Evolutionary conservation across 2,888 invertebrate genomes (phyloP).

Genomic region (Xiphydria camelus): DNA sequence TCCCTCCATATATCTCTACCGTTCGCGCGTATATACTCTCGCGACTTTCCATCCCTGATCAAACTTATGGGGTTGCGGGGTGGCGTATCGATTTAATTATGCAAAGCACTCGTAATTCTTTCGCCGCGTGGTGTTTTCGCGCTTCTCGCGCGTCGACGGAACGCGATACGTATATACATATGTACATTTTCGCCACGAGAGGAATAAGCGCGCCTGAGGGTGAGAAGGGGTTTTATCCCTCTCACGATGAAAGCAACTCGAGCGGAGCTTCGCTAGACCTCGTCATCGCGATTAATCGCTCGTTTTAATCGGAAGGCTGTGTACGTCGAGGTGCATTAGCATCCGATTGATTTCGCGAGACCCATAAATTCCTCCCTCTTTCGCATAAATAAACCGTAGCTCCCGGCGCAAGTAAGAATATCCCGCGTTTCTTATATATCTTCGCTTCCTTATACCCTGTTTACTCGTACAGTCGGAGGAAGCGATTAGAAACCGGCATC

Average conservation of each 20-base stretch:
- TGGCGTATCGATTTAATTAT: conserved; percentile 6
- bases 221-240: not conserved
- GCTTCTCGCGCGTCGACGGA: not conserved
- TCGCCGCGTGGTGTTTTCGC: too few species aligned
- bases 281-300: too few species aligned
- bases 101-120: too few species aligned
- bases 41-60: too few species aligned
- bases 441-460: too few species aligned
- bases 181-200: too few species aligned
- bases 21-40: too few species aligned
- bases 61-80: not conserved
- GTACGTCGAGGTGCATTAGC: conserved; percentile 28
- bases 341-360: conserved; percentile 30
- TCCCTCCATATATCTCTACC: too few species aligned
- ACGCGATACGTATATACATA: too few species aligned
- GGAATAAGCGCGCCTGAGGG: too few species aligned
- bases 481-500: conserved; percentile 36
- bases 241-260: conserved; percentile 10
- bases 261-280: too few species aligned
- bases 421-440: not conserved
- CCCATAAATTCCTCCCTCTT: conserved; percentile 26
- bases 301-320: conserved; percentile 15
- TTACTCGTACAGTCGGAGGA: conserved; percentile 26
- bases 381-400: conserved; percentile 11
- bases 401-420: not conserved